Percentiles rank a stretch among this genome's conserved stretches.
phyloP scores from a whole-genome alignment of 2,888 invertebrate species.

The Poecilobothrus nobilitatus region DNA sequence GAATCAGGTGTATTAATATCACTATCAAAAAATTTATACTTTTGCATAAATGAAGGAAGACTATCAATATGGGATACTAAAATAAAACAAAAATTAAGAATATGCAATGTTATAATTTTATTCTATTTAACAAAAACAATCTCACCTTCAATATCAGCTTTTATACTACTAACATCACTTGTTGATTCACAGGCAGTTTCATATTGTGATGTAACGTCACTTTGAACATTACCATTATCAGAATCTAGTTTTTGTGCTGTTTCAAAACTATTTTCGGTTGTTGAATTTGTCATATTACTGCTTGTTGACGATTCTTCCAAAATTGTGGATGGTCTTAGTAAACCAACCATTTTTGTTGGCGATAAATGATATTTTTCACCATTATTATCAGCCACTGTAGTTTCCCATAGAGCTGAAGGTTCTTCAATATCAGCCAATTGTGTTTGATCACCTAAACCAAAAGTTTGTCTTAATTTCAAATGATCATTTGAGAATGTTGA shows the following conservation, averaged over 20 bases:
- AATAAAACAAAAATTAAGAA: too few species aligned
- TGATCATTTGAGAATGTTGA: neutral
- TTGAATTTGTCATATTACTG: slow-evolving; percentile 26
- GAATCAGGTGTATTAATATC: too few species aligned
- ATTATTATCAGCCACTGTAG: slow-evolving; percentile 27
- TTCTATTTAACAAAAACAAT: too few species aligned
- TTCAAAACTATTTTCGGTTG: slow-evolving; percentile 32
- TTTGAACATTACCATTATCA: slow-evolving; percentile 19
- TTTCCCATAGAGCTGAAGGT: slow-evolving; percentile 41
- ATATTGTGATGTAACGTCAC: slow-evolving; percentile 31
- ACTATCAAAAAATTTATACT: too few species aligned
- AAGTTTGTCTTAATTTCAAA: slow-evolving; percentile 19
- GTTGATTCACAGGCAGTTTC: slow-evolving; percentile 35
- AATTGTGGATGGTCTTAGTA: slow-evolving; percentile 41
- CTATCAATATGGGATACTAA: too few species aligned
- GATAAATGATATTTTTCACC: slow-evolving; percentile 28
- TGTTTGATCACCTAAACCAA: slow-evolving; percentile 29
- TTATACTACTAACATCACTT: slow-evolving; percentile 13
- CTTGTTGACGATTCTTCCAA: slow-evolving; percentile 34
- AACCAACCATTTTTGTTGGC: slow-evolving; percentile 39
- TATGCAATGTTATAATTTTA: too few species aligned
- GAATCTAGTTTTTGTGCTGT: slow-evolving; percentile 23
- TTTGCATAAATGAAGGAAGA: too few species aligned
- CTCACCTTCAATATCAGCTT: neutral
- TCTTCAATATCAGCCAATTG: slow-evolving; percentile 39